These are phyloP conservation scores for Atta texana DNA, from an alignment of 1,140 invertebrate species.

Conservation along the genomic window DNA sequence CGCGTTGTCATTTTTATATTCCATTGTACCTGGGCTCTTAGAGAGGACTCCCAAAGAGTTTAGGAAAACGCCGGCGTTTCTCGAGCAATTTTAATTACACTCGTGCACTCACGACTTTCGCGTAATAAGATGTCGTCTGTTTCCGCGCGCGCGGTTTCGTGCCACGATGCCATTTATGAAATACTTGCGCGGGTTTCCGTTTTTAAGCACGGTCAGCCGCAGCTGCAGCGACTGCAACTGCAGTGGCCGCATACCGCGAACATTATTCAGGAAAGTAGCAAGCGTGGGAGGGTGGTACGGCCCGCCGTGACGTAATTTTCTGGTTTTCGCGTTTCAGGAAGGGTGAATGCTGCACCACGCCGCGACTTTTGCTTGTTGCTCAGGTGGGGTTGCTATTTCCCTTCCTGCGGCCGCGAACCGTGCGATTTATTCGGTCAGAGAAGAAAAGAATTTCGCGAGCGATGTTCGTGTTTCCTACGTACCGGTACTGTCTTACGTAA, in stretches of 20 bases:
- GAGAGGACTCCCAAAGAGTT: background rate
- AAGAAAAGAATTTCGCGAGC: constrained; percentile 45
- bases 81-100: constrained; percentile 58
- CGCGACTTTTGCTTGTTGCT: constrained; percentile 52
- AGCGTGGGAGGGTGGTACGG: constrained; percentile 30
- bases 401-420: constrained; percentile 32
- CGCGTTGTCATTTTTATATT: background rate
- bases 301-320: constrained; percentile 79
- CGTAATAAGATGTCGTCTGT: constrained; percentile 58
- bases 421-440: constrained; percentile 41
- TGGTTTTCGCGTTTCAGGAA: constrained; percentile 74
- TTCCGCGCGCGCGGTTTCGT: constrained; percentile 25
- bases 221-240: constrained; percentile 72
- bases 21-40: constrained; percentile 3
- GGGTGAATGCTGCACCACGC: constrained; percentile 15
- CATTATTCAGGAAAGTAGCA: constrained; percentile 78
- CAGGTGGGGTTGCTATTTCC: constrained; percentile 14
- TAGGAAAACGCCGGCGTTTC: constrained; percentile 34
- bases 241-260: constrained; percentile 77
- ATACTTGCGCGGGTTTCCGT: constrained; percentile 68
- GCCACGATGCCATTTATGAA: constrained; percentile 54
- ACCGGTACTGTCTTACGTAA: background rate
- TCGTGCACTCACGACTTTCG: constrained; percentile 26
- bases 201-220: constrained; percentile 53
- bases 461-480: constrained; percentile 1